Evolutionary conservation across 2,797 vertebrate genomes (phyloP), one percentile per base, ranked within the genome.

Genomic region (Poecilia gillii): DNA sequence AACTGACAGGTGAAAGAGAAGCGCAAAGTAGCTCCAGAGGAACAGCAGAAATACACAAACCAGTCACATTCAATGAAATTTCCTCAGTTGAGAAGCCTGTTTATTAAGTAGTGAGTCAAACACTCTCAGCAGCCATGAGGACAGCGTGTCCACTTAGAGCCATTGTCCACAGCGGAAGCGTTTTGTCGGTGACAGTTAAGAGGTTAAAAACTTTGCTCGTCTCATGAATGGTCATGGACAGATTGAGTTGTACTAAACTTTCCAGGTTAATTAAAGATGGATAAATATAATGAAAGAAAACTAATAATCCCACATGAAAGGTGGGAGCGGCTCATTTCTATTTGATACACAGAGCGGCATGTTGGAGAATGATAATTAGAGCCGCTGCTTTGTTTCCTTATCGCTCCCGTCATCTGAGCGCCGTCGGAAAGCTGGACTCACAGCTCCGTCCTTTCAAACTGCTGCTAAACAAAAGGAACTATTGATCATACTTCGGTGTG

Each of bases 291-390:
- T 8, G 18, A 39, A 36, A 66, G 62, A 33, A 66, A 66, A 18
- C 18, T 62, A 66, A 39, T 66, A 66, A 39, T 66, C 16, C 18
- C 18, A 39, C 62, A 66, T 66, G 31, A 66, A 66, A 66, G 62
- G 62, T 66, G 36, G 62, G 33, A 66, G 39, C 18, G 18, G 62
- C 33, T 66, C 31, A 39, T 39, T 66, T 66, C 62, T 62, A 31
- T 33, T 62, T 31, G 59, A 62, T 62, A 33, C 59, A 62, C 28
- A 62, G 57, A 64, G 18, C 33, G 0, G 7, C 62, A 39, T 66
- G 62, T 20, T 66, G 28, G 62, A 66, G 62, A 66, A 66, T 66
- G 62, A 66, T 66, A 39, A 66, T 66, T 20, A 66, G 62, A 36
- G 33, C 62, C 33, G 39, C 62, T 39, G 33, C 62, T 66, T 66